phyloP scores from a whole-genome alignment of 2,797 vertebrate genomes.

The Sardinella longiceps region DNA sequence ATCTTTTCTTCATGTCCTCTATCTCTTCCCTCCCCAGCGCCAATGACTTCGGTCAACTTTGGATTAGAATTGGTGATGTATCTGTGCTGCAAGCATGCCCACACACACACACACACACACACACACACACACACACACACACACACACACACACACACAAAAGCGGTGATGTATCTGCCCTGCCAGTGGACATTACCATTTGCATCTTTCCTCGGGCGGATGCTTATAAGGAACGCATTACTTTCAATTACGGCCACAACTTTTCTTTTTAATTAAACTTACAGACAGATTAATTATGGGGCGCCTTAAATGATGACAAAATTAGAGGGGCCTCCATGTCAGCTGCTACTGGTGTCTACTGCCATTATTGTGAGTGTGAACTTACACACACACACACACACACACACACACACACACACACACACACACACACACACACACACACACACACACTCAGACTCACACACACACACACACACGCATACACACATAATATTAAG shows the following conservation, averaged over 20 bases:
- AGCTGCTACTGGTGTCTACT: constrained; percentile 60
- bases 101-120: too few species aligned
- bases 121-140: too few species aligned
- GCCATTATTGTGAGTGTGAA: constrained; percentile 62
- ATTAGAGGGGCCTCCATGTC: constrained; percentile 28
- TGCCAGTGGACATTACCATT: constrained; percentile 70
- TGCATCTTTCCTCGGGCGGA: constrained; percentile 64
- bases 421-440: constrained; percentile 13
- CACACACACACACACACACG: neutral
- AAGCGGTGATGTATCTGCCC: constrained; percentile 71
- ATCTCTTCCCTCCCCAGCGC: neutral
- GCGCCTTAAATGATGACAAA: constrained; percentile 69
- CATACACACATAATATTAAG: too few species aligned
- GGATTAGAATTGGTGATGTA: constrained; percentile 75
- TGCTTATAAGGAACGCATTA: constrained; percentile 65
- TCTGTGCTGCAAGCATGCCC: constrained; percentile 72
- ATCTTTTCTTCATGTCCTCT: neutral
- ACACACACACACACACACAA: too few species aligned
- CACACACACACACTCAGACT: neutral
- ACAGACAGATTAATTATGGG: constrained; percentile 76
- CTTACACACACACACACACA: constrained; percentile 39
- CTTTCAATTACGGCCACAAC: constrained; percentile 77
- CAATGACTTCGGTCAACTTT: constrained; percentile 70
- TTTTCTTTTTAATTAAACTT: constrained; percentile 81
- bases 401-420: neutral